phyloP scores from a whole-genome alignment of 2,797 vertebrate genomes.

The Spatula versicolor region DNA sequence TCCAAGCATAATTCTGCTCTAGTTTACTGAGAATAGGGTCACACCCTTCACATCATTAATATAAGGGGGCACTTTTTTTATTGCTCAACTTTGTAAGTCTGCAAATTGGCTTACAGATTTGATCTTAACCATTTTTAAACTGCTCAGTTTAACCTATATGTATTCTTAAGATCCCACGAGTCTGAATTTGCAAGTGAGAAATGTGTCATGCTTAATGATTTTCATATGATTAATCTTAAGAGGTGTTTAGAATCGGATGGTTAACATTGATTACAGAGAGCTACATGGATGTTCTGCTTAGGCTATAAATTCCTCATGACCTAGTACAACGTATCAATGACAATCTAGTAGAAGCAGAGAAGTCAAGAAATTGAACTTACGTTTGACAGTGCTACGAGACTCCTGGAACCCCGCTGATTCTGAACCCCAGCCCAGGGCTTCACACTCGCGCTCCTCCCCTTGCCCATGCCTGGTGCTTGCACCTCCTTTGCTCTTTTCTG shows the following conservation, averaged over 20 bases:
- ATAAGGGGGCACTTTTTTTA: neutral
- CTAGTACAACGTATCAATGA: fast-evolving
- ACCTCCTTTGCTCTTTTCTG: constrained; percentile 79
- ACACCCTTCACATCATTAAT: fast-evolving
- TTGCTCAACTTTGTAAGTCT: neutral
- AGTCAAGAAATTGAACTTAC: constrained; percentile 84
- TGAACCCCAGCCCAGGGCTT: constrained; percentile 89
- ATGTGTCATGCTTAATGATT: neutral
- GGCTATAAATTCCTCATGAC: neutral
- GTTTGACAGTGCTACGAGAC: constrained; percentile 93
- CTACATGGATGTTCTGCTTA: neutral
- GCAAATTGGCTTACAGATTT: neutral
- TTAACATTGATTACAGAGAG: neutral
- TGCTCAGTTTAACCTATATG: neutral
- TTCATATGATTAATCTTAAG: neutral
- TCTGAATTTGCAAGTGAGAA: neutral
- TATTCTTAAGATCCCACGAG: neutral
- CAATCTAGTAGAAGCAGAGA: fast-evolving
- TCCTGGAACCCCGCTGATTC: constrained; percentile 93
- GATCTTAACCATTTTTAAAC: neutral
- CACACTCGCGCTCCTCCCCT: constrained; percentile 81
- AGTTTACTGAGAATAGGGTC: neutral
- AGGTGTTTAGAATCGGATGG: neutral
- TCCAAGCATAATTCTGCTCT: neutral
- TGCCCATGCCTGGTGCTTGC: constrained; percentile 58